Base-by-base conservation (phyloP, 1,140 invertebrate species). In the Melanaphis sacchari region DNA sequence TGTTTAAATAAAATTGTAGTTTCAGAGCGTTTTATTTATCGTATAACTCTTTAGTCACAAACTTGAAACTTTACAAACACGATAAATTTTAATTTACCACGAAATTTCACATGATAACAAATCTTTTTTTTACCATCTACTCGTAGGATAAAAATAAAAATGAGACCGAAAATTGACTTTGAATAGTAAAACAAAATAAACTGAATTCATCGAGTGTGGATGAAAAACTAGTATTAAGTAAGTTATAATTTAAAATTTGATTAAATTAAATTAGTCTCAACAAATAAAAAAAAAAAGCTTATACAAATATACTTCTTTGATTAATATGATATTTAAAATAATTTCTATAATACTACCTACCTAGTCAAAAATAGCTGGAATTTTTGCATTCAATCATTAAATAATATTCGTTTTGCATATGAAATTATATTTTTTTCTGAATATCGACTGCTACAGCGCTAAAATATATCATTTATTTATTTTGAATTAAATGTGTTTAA, bases 41-140 rank as follows among this genome's bases (percentile, higher is more conserved):
- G 21, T 43, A 46, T 18, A 52, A 88, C 43, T 88, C 43, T 49
- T 52, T 52, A 88, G 21, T 36, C 11, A 88, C 87, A 88, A 88
- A 88, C 40, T 84, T 84, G 15, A 84, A 4, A 81, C 40, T 85
- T 85, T 85, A 85, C 18, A 36, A 88, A 52, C n/a, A 31, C 87
- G 5, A 88, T 88, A 88, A 49, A 88, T 88, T 88, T 88, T 36
- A 88, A 88, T 88, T 88, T 52, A 36, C 87, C 46, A 52, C 38
- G 49, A 88, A 88, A 88, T 46, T 21, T 36, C 46, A 26, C 49
- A 52, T 40, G 54, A 54, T 1, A 90, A 38, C 88, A 26, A 40
- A 40, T 38, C 11, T 24, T 90, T 90, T 31, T 85, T 40, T 40
- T 89, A 8, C 36, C 52, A 0, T 22, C 22, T 8, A 41, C 24